These are phyloP conservation scores for Cheilinus undulatus DNA, from an alignment of 2,113 vertebrate species.

Conservation along the genomic window DNA sequence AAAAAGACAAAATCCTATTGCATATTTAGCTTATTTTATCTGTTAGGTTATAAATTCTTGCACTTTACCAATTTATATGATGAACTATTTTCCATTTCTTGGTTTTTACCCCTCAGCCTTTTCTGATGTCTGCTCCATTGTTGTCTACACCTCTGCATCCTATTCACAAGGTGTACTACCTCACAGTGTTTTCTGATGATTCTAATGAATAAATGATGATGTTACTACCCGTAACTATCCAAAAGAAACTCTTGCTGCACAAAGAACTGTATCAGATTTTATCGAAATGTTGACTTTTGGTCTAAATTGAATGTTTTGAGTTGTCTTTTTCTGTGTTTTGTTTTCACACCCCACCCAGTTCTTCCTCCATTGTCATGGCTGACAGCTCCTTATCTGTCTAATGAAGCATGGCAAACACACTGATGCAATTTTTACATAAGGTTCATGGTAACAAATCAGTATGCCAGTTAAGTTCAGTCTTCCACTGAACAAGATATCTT, in stretches of 20 bases:
- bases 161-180: too few relatives aligned
- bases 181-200: background rate
- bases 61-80: background rate
- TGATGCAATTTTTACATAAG: slow-evolving; percentile 80
- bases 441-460: slow-evolving; percentile 79
- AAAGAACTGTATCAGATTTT: background rate
- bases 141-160: background rate
- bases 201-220: background rate
- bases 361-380: slow-evolving; percentile 15
- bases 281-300: background rate
- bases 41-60: background rate
- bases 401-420: slow-evolving; percentile 71
- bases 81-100: background rate
- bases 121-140: background rate
- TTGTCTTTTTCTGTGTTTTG: background rate
- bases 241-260: background rate
- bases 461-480: slow-evolving; percentile 79
- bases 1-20: background rate
- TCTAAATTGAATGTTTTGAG: background rate
- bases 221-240: background rate
- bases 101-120: too few relatives aligned
- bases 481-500: slow-evolving; percentile 84
- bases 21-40: too few relatives aligned
- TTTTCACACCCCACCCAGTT: slow-evolving; percentile 7
- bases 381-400: slow-evolving; percentile 47